Percentiles rank a stretch among this genome's conserved stretches.
Conservation (phyloP, 2,888 invertebrate genomes). For the Matsumyia berberina region DNA sequence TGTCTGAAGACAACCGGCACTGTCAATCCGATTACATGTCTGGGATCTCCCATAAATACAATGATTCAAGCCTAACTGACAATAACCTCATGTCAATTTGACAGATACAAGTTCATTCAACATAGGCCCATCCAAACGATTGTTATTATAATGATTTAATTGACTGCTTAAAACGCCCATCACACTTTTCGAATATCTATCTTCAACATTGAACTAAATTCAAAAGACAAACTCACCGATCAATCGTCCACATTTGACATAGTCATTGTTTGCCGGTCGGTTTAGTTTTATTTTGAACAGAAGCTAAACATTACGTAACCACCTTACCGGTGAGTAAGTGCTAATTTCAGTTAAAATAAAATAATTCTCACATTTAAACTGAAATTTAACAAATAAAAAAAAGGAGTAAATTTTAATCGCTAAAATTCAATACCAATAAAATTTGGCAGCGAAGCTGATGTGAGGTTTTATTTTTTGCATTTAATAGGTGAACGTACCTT, state of each 20-base stretch:
- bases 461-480: neutral
- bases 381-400: conserved; percentile 1
- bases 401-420: conserved; percentile 22
- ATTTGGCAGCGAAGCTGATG: neutral
- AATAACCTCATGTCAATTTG: conserved; percentile 1
- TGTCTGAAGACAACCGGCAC: no score
- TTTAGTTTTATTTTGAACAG: conserved; percentile 4
- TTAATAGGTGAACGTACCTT: conserved; percentile 28
- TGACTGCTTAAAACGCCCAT: conserved; percentile 12
- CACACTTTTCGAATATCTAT: neutral
- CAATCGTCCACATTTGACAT: neutral
- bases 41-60: neutral
- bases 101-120: conserved; percentile 16
- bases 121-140: neutral
- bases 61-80: neutral
- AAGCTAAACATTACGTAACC: conserved; percentile 10
- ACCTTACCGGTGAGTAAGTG: conserved; percentile 9
- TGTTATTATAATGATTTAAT: neutral
- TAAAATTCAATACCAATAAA: conserved; percentile 11
- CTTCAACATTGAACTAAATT: conserved; percentile 24
- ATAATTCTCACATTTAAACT: conserved; percentile 19
- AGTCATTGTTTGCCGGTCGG: conserved; percentile 2
- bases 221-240: conserved; percentile 9
- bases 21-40: neutral
- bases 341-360: conserved; percentile 19